Evolutionary conservation across 2,113 vertebrate genomes (phyloP).

Genomic region (Camelus bactrianus): DNA sequence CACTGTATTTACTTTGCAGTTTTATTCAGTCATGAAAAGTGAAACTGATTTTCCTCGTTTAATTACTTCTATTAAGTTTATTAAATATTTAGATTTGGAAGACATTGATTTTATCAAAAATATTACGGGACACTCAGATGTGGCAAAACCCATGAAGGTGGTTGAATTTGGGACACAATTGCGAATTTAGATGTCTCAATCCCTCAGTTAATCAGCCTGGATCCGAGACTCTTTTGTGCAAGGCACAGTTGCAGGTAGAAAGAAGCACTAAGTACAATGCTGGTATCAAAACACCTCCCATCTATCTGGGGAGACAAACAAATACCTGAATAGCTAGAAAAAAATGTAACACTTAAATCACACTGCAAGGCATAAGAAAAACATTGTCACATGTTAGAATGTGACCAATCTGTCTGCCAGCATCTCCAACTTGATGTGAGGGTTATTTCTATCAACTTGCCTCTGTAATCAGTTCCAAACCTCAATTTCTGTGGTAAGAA

Average conservation of each 20-base stretch:
- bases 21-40: slow-evolving; percentile 21
- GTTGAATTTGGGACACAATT: background rate
- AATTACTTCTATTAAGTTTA: background rate
- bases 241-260: background rate
- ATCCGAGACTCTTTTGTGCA: background rate
- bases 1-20: background rate
- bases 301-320: slow-evolving; percentile 39
- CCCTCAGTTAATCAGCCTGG: background rate
- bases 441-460: background rate
- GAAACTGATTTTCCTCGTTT: background rate
- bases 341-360: background rate
- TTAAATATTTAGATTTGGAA: background rate
- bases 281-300: slow-evolving; percentile 28
- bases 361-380: background rate
- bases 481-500: slow-evolving; percentile 16
- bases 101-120: background rate
- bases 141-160: background rate
- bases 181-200: background rate
- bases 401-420: slow-evolving; percentile 57
- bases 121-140: background rate
- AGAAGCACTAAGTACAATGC: background rate
- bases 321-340: background rate
- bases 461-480: background rate
- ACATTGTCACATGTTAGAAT: background rate
- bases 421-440: background rate